Percentiles rank a stretch among this genome's conserved stretches.
phyloP scores from a whole-genome alignment of 2,888 invertebrate genomes.

The Tachina grossa region DNA sequence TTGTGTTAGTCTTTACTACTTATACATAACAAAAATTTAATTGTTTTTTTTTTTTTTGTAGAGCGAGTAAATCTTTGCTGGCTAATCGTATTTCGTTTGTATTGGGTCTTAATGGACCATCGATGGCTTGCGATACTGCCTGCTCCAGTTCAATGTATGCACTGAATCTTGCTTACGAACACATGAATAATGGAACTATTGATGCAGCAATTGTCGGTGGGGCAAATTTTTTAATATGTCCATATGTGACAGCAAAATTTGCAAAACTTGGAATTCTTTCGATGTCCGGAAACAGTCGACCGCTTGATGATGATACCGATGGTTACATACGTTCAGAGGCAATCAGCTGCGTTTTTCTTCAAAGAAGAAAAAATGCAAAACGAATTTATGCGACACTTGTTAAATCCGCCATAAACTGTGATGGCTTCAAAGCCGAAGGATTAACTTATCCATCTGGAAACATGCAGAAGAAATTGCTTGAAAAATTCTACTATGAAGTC shows the following conservation, averaged over 20 bases:
- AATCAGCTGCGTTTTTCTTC: conserved; percentile 87
- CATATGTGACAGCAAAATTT: conserved; percentile 94
- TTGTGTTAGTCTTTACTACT: too few species aligned
- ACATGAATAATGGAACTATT: conserved; percentile 90
- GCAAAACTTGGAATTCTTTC: conserved; percentile 90
- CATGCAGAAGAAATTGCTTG: conserved; percentile 85
- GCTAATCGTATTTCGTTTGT: conserved; percentile 96
- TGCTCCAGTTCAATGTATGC: conserved; percentile 97
- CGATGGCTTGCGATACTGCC: conserved; percentile 94
- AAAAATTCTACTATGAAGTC: conserved; percentile 87
- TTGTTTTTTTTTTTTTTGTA: neutral
- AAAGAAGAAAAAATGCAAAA: conserved; percentile 87
- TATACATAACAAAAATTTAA: neutral
- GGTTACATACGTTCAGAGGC: conserved; percentile 93
- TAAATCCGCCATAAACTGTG: conserved; percentile 91
- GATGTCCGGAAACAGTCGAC: conserved; percentile 92
- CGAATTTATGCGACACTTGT: conserved; percentile 88
- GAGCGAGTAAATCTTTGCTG: conserved; percentile 93
- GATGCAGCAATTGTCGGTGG: conserved; percentile 96
- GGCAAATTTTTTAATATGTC: conserved; percentile 92
- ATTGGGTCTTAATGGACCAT: conserved; percentile 94
- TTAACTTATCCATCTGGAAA: conserved; percentile 87
- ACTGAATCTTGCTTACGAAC: conserved; percentile 90
- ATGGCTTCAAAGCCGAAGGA: conserved; percentile 89
- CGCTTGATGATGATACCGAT: conserved; percentile 92